Evolutionary conservation across 2,113 vertebrate species (phyloP).

Genomic region (Peromyscus leucopus): DNA sequence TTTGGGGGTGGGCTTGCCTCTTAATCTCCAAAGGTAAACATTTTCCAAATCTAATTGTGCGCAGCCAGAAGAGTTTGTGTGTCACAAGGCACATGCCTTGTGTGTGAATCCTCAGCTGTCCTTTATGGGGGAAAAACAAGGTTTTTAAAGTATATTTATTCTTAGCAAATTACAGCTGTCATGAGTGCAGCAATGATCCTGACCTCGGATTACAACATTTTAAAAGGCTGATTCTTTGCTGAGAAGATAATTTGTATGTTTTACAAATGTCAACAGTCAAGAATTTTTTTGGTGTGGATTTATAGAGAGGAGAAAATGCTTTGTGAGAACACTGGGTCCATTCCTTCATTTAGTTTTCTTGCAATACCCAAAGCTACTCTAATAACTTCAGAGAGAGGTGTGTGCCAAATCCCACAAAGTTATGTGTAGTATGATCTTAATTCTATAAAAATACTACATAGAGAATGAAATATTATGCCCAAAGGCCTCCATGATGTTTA

Average conservation of each 20-base stretch:
- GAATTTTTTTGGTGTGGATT: conserved; percentile 62
- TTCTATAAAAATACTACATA: conserved; percentile 17
- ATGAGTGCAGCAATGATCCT: conserved; percentile 50
- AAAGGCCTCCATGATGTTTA: conserved; percentile 25
- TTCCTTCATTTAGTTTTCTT: conserved; percentile 50
- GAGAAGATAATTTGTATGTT: conserved; percentile 75
- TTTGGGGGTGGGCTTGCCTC: conserved; percentile 3
- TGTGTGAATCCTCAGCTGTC: conserved; percentile 49
- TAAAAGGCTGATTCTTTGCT: conserved; percentile 60
- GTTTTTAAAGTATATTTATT: conserved; percentile 59
- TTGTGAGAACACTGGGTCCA: conserved; percentile 11
- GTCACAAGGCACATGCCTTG: conserved; percentile 55
- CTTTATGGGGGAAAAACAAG: conserved; percentile 62
- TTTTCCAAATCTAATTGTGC: conserved; percentile 42
- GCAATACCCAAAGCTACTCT: not conserved
- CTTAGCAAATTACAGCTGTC: conserved; percentile 66
- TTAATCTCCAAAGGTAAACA: conserved; percentile 58
- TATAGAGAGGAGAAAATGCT: conserved; percentile 60
- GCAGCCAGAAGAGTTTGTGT: conserved; percentile 32
- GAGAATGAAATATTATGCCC: conserved; percentile 13
- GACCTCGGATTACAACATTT: conserved; percentile 63
- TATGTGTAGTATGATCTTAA: not conserved
- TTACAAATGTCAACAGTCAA: conserved; percentile 67
- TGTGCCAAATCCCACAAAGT: not conserved
- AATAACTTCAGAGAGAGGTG: not conserved